Evolutionary conservation across 1,140 invertebrate species (phyloP), one percentile per base, ranked within the genome.

Genomic region (Nomia melanderi): DNA sequence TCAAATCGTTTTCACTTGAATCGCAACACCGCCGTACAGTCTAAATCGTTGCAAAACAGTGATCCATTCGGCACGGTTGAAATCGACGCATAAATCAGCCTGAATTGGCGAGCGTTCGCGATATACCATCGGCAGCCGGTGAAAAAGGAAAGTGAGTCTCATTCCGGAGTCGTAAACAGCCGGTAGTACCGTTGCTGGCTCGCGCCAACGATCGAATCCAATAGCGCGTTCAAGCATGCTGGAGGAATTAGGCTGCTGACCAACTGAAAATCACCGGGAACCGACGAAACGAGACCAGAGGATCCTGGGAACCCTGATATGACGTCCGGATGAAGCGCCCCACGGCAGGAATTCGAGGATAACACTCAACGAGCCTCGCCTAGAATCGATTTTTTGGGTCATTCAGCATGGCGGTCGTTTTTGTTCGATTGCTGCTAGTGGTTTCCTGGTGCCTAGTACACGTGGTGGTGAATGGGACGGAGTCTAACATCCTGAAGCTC

Each of bases 401-500:
- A n/a, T n/a, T n/a, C n/a, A 60, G 82, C 36, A 86, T 86, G 83
- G 44, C 64, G 4, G 20, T 36, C 5, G 12, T 11, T 23, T 23
- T 54, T 20, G 27, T 12, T 4, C 71, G 50, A 0, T 14, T 72
- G 4, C 27, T 78, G 17, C 7, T 73, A 7, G 54, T 54, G 7
- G 6, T 72, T 2, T 9, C 1, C n/a, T n/a, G n/a, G 0, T 73
- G 72, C 25, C 3, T 67, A 2, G 25, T 23, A 6, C 17, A 60
- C 36, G 12, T 66, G 36, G 33, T 47, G 7, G 44, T 47, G 14
- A 54, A 79, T 1, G 69, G 67, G n/a, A 88, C 85, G 39, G 88
- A 88, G 31, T 89, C 90, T 8, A 90, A 91, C 66, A 91, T 91
- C 36, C 78, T 89, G 11, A 70, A 81, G 9, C 50, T 91, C 14